Evolutionary conservation across 2,113 vertebrate genomes (phyloP).

Genomic region (Ancistrus triradiatus): DNA sequence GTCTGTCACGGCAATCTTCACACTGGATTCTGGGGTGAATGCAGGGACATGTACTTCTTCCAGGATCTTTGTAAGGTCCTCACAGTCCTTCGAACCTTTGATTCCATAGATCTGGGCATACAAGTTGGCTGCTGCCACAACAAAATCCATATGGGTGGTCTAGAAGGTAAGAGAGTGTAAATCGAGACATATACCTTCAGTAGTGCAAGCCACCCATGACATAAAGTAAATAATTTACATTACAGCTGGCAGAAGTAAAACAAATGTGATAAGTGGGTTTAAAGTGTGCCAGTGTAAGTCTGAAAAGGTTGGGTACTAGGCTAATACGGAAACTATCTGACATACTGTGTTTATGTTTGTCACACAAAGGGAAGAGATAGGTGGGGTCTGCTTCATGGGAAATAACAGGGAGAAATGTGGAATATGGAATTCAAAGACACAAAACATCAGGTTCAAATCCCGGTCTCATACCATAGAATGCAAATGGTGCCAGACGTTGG

Average conservation of each 20-base stretch:
- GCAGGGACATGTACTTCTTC: slow-evolving; percentile 41
- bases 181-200: slow-evolving; percentile 4
- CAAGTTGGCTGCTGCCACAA: slow-evolving; percentile 77
- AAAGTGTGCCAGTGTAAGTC: background rate
- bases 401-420: slow-evolving; percentile 1
- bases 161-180: slow-evolving; percentile 49
- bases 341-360: background rate
- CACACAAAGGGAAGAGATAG: background rate
- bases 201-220: background rate
- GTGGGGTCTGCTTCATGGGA: background rate
- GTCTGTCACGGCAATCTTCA: slow-evolving; percentile 60
- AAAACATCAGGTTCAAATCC: slow-evolving; percentile 11
- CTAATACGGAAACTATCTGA: too few species aligned
- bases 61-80: slow-evolving; percentile 47
- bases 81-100: slow-evolving; percentile 50
- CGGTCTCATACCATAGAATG: slow-evolving; percentile 15
- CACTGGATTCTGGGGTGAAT: slow-evolving; percentile 53
- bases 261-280: background rate
- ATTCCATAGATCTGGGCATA: slow-evolving; percentile 72
- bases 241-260: slow-evolving; percentile 3
- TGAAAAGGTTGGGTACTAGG: background rate
- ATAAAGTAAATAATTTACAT: slow-evolving; percentile 6
- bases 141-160: slow-evolving; percentile 73
- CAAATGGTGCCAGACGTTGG: background rate
- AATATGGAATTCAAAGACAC: background rate